Evolutionary conservation across 2,888 invertebrate genomes (phyloP).

Genomic region (Ophonus ardosiacus): DNA sequence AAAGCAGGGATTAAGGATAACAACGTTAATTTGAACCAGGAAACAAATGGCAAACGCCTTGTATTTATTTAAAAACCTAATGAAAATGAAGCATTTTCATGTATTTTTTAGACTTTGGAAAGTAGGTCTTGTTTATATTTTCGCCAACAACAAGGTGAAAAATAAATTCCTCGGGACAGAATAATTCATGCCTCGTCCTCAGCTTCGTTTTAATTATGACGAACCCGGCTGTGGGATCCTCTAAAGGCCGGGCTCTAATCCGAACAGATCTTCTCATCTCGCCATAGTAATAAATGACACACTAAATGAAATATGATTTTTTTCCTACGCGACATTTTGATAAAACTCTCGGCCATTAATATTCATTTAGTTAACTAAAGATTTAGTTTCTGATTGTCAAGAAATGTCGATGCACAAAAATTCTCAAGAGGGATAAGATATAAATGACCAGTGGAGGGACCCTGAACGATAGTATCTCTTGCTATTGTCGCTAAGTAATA

Average conservation of each 20-base stretch:
- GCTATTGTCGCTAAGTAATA: too few relatives aligned
- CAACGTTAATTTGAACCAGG: too few relatives aligned
- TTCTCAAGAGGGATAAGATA: neutral
- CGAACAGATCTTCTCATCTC: slow-evolving; percentile 20
- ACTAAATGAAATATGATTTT: slow-evolving; percentile 35
- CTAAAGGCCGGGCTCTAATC: slow-evolving; percentile 15
- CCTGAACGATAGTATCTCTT: too few relatives aligned
- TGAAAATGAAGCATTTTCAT: too few relatives aligned
- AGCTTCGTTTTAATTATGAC: slow-evolving; percentile 18
- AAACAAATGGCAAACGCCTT: too few relatives aligned
- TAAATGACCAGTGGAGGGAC: neutral
- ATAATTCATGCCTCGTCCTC: neutral
- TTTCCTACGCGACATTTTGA: slow-evolving; percentile 49
- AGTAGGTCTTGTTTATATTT: neutral
- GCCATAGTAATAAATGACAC: slow-evolving; percentile 40
- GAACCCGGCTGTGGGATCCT: neutral
- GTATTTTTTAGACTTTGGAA: neutral
- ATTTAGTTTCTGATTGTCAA: slow-evolving; percentile 43
- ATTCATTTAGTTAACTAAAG: slow-evolving; percentile 57
- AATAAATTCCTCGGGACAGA: neutral
- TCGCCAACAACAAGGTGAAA: neutral
- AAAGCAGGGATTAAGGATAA: too few relatives aligned
- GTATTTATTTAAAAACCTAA: too few relatives aligned
- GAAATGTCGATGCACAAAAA: slow-evolving; percentile 1
- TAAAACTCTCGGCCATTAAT: slow-evolving; percentile 45